Evolutionary conservation across 2,888 invertebrate genomes (phyloP), one percentile per base, ranked within the genome.

Genomic region (Sipunculus nudus): DNA sequence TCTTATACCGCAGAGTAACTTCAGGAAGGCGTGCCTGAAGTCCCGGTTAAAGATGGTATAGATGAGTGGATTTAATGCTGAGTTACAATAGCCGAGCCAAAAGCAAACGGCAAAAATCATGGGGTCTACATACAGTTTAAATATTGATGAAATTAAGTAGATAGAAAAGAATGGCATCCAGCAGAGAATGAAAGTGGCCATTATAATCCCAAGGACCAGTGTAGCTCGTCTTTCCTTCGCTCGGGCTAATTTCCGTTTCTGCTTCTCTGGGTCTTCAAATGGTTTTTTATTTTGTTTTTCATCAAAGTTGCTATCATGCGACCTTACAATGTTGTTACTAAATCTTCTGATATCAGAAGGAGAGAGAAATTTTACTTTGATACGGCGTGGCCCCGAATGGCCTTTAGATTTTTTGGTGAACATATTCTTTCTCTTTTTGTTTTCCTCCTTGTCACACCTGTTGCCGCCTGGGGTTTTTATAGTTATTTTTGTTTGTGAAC

Each of bases 21-120:
- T 90, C 72, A 95, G 89, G 84, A 97, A 97, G 66, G 96, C 96
- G 78, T 94, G 89, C 73, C 96, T 89, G 86, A 97, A 97, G 88
- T 97, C 96, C 87, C 96, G 93, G 86, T 96, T 96, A 86, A 96
- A 96, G 80, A 96, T 94, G 61, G 96, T 96, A 85, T 96, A 96
- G 77, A 96, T 96, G 77, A 86, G 83, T 63, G 96, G 96, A 85
- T 96, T 96, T 54, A 96, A 87, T 50, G 95, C 96, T 60, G 95
- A 96, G 85, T 96, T 96, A 91, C 94, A 94, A 83, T 96, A 97
- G 41, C 96, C 96, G 70, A 96, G 86, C 96, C 96, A 96, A 86
- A 96, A 96, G 38, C 94, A 96, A 70, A 94, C 90, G 59, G 93
- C 92, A 80, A 96, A 96, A 16, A 79, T 77, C 32, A 75, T 73